A percentile compares a stretch with the other conserved stretches of the same genome.
phyloP scores from a whole-genome alignment of 2,113 vertebrate species.

The Strix uralensis region DNA sequence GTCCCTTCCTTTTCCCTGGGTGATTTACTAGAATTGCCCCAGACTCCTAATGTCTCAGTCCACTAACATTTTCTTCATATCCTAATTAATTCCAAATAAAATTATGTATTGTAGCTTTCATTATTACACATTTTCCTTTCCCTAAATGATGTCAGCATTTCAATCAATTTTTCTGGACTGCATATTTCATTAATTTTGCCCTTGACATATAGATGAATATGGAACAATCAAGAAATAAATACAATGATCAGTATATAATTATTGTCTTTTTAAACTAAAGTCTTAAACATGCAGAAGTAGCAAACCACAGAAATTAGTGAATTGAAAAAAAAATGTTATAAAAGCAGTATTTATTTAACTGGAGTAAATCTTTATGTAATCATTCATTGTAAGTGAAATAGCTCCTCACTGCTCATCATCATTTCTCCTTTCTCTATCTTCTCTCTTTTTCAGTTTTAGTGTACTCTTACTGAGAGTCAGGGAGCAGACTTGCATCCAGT shows the following conservation, averaged over 20 bases:
- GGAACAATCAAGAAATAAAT: background rate
- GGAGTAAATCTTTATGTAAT: background rate
- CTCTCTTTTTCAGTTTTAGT: background rate
- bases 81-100: background rate
- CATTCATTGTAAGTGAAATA: background rate
- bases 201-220: background rate
- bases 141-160: background rate
- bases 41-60: background rate
- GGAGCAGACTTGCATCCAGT: background rate
- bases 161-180: background rate
- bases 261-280: background rate
- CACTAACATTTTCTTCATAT: background rate
- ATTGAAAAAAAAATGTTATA: background rate
- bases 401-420: rapidly evolving
- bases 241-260: background rate
- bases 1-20: background rate
- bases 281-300: background rate
- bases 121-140: background rate
- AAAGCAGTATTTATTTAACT: background rate
- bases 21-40: background rate
- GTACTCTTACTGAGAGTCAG: background rate
- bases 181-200: background rate
- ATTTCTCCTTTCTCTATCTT: background rate
- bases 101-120: background rate
- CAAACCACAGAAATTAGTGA: background rate